Evolutionary conservation across 1,140 invertebrate genomes (phyloP).

Genomic region (Helicorthomorpha holstii): DNA sequence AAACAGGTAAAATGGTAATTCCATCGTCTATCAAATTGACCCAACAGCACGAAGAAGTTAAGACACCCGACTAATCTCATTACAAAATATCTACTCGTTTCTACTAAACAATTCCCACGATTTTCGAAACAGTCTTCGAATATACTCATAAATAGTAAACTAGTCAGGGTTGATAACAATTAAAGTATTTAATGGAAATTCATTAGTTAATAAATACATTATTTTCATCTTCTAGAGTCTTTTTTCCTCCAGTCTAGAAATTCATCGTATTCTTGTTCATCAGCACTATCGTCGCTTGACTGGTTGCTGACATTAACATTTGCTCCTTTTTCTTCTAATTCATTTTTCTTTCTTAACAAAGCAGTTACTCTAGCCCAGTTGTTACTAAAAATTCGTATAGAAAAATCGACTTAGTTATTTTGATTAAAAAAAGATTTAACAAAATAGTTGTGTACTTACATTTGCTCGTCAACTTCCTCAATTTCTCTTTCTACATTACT

Average conservation of each 20-base stretch:
- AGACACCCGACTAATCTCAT: too few species aligned
- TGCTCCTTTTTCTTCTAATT: slow-evolving; percentile 13
- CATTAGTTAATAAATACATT: too few species aligned
- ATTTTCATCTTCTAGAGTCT: slow-evolving; percentile 7
- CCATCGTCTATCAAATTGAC: too few species aligned
- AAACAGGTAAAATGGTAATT: too few species aligned
- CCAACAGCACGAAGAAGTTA: too few species aligned
- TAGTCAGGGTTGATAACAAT: background rate
- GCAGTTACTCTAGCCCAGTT: slow-evolving; percentile 48
- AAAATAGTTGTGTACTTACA: slow-evolving; percentile 30
- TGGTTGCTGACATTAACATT: slow-evolving; percentile 16
- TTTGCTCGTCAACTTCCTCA: slow-evolving; percentile 87
- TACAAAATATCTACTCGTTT: too few species aligned
- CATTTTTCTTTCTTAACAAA: slow-evolving; percentile 29
- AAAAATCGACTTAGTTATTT: background rate
- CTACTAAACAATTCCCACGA: too few species aligned
- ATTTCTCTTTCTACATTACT: slow-evolving; percentile 70
- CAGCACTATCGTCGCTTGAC: slow-evolving; percentile 32
- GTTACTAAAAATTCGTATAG: slow-evolving; percentile 15
- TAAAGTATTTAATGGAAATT: too few species aligned
- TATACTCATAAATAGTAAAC: background rate
- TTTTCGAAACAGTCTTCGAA: too few species aligned
- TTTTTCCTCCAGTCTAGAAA: slow-evolving; percentile 75
- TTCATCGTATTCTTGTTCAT: slow-evolving; percentile 56
- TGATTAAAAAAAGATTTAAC: background rate